These are phyloP conservation scores for Emydura subglobosa DNA, from an alignment of 2,113 vertebrate genomes.

Conservation along the genomic window DNA sequence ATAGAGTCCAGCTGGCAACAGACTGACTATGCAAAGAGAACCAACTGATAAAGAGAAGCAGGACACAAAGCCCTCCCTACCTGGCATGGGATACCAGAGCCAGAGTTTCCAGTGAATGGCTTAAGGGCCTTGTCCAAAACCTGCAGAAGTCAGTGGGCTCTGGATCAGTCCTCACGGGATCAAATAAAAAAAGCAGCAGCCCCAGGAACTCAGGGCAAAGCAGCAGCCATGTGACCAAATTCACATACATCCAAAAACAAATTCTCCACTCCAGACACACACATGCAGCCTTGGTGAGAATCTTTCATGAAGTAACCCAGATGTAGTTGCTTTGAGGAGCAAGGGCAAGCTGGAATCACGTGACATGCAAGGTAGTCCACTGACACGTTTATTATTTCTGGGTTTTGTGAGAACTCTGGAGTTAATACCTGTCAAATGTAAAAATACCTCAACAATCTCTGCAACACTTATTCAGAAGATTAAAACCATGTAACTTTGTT, in stretches of 20 bases:
- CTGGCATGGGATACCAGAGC: background rate
- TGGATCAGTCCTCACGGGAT: background rate
- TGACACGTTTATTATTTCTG: accelerated
- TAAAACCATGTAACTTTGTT: constrained; percentile 40
- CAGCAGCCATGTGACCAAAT: background rate
- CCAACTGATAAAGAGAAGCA: accelerated
- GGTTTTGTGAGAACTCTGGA: background rate
- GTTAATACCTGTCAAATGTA: constrained; percentile 57
- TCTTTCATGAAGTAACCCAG: background rate
- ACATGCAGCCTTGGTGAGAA: background rate
- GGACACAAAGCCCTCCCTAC: background rate
- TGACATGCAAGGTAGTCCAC: background rate
- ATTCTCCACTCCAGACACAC: background rate
- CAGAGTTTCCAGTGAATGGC: background rate
- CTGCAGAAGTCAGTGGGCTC: background rate
- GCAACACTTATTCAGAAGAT: constrained; percentile 31
- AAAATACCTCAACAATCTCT: constrained; percentile 3
- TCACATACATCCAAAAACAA: accelerated
- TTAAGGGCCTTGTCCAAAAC: background rate
- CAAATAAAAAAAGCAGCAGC: accelerated
- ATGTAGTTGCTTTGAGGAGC: background rate
- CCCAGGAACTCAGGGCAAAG: background rate
- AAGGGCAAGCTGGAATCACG: background rate
- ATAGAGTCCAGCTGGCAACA: background rate
- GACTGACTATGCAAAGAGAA: background rate